A percentile compares a stretch with the other conserved stretches of the same genome.
Conservation (phyloP, 1,140 invertebrate genomes). For the Pseudomyrmex dendroicus region DNA sequence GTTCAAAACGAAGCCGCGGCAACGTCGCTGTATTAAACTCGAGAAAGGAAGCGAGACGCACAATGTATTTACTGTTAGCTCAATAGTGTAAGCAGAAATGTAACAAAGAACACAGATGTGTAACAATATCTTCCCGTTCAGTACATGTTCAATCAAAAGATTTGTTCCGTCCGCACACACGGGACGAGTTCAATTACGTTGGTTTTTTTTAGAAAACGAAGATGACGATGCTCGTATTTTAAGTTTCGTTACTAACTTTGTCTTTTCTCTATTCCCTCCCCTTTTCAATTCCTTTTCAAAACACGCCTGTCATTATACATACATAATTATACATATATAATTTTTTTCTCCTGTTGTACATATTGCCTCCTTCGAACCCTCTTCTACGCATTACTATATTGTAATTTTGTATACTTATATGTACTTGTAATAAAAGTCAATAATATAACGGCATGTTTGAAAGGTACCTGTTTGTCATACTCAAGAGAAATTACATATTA, state of each 20-base stretch:
- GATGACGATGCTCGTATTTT: conserved; percentile 64
- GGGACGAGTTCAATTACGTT: conserved; percentile 20
- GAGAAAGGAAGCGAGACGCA: conserved; percentile 60
- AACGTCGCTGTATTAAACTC: conserved; percentile 77
- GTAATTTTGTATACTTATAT: conserved; percentile 81
- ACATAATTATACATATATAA: conserved; percentile 53
- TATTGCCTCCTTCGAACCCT: conserved; percentile 79
- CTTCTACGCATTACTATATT: conserved; percentile 79
- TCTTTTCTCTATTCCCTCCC: conserved; percentile 37
- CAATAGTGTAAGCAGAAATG: conserved; percentile 75
- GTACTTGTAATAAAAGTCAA: conserved; percentile 80
- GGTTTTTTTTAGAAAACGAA: conserved; percentile 41
- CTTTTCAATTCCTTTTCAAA: conserved; percentile 21
- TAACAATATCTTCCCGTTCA: conserved; percentile 69
- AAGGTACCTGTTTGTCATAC: conserved; percentile 55
- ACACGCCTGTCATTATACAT: conserved; percentile 57
- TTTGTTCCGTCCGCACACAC: not conserved
- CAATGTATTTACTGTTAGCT: conserved; percentile 69
- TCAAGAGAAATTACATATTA: conserved; percentile 39
- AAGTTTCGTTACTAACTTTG: conserved; percentile 64
- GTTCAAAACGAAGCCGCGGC: conserved; percentile 74
- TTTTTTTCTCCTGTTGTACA: conserved; percentile 77
- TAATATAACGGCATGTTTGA: conserved; percentile 67
- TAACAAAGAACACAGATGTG: conserved; percentile 77
- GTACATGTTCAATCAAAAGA: conserved; percentile 55